Evolutionary conservation across 2,113 vertebrate genomes (phyloP).

Genomic region (Callorhinus ursinus): DNA sequence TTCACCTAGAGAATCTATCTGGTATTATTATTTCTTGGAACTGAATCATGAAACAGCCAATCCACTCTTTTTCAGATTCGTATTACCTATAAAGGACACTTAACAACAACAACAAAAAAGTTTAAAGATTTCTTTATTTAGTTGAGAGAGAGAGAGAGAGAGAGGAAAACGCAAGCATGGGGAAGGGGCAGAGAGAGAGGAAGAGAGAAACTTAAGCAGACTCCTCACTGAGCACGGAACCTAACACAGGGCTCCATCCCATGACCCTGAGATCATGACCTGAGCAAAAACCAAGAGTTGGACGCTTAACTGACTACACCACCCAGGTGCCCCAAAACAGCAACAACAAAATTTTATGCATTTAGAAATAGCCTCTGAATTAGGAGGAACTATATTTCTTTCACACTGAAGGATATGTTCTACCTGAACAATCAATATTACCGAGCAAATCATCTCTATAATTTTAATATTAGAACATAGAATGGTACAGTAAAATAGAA

Average conservation of each 20-base stretch:
- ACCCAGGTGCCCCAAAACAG: neutral
- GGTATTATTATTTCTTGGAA: neutral
- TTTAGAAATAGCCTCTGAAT: neutral
- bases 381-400: neutral
- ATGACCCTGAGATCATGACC: neutral
- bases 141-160: neutral
- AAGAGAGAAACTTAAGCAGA: neutral
- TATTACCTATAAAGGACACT: neutral
- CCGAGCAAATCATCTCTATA: neutral
- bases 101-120: neutral
- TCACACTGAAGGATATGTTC: neutral
- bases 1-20: neutral
- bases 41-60: neutral
- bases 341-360: neutral
- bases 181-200: neutral
- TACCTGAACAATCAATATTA: neutral
- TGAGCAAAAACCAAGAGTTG: neutral
- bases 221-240: neutral
- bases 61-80: neutral
- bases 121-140: neutral
- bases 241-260: neutral
- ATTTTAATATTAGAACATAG: neutral
- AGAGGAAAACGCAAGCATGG: neutral
- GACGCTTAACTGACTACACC: neutral
- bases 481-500: neutral